Evolutionary conservation across 1,140 invertebrate species (phyloP), one percentile per base, ranked within the genome.

Genomic region (Phthorimaea operculella): DNA sequence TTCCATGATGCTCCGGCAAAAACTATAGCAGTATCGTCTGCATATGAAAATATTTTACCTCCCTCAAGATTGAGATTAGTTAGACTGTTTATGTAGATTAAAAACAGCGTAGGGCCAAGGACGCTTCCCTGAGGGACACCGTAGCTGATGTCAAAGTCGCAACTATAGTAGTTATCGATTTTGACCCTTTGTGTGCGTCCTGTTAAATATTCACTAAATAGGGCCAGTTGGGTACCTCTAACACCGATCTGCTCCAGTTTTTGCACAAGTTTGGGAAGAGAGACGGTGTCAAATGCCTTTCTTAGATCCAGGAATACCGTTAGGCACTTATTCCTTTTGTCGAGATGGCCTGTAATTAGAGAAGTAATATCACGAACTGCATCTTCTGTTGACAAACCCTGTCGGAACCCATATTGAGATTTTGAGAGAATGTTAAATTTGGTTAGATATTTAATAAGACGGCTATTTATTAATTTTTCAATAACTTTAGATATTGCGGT

Each of bases 281-380:
- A 51, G 5, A 69, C n/a, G n/a, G n/a, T n/a, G n/a, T n/a, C n/a
- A n/a, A n/a, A n/a, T n/a, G n/a, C n/a, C n/a, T n/a, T n/a, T 60
- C 28, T 50, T 11, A 69, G 44, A 50, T 67, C 63, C 14, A 64
- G 34, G 44, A 66, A 70, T 16, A 70, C 50, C 18, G 45, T 55
- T 33, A 58, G 47, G 21, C 44, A 52, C 54, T 62, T 60, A 47
- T 52, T 39, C 34, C 55, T 52, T 47, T 47, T 33, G 52, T 64
- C 58, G 6, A 61, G 34, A 33, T 58, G 15, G 6, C 9, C 17
- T 16, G 18, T 21, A 15, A 53, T 12, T 14, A n/a, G 10, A 21
- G 17, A 49, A 33, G 51, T 53, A 4, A 58, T 44, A 1, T 17
- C 14, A 21, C 16, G 10, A 5, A 53, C 56, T 4, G 51, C 56